Conservation (phyloP, 2,797 vertebrate species). For the Catostomus latipinnis region DNA sequence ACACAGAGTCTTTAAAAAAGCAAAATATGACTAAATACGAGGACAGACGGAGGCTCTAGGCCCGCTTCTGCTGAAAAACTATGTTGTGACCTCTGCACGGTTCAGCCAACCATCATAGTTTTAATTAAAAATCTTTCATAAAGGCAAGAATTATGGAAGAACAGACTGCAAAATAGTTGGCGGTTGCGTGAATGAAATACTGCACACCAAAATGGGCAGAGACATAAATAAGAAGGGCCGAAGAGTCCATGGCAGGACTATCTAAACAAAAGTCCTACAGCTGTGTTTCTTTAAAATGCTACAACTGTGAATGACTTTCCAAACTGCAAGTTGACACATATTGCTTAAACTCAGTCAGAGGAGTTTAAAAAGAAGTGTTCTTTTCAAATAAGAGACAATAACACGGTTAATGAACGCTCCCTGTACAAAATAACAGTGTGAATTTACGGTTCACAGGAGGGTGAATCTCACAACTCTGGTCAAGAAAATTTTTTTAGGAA, state of each 20-base stretch:
- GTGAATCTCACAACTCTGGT: too few species aligned
- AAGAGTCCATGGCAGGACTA: conserved; percentile 50
- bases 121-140: conserved; percentile 82
- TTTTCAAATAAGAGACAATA: conserved; percentile 17
- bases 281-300: conserved; percentile 19
- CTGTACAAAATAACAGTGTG: too few species aligned
- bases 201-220: conserved; percentile 64
- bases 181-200: conserved; percentile 70
- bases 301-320: conserved; percentile 15
- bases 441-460: too few species aligned
- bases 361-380: conserved; percentile 11
- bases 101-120: conserved; percentile 73
- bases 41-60: conserved; percentile 43
- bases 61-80: conserved; percentile 64
- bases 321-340: background rate
- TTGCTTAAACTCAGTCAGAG: background rate
- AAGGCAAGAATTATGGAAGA: conserved; percentile 72
- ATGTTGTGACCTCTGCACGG: conserved; percentile 68
- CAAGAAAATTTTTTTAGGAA: too few species aligned
- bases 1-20: conserved; percentile 65
- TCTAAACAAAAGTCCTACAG: conserved; percentile 69
- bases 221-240: conserved; percentile 69
- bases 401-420: too few species aligned
- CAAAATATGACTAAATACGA: conserved; percentile 66
- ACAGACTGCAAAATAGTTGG: conserved; percentile 70